These are phyloP conservation scores for Aphaenogaster floridana DNA, from an alignment of 1,140 invertebrate genomes.

Conservation along the genomic window DNA sequence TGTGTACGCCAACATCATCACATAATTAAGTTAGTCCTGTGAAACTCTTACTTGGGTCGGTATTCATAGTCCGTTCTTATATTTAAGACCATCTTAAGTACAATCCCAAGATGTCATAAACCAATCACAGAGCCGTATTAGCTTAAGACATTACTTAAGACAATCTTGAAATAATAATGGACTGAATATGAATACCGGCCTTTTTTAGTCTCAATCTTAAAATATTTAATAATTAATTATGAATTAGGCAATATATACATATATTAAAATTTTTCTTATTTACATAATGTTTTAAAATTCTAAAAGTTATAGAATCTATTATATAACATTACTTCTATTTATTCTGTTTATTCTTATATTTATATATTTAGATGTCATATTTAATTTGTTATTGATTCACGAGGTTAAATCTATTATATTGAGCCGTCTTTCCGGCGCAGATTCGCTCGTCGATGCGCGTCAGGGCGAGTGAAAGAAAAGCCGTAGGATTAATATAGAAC, in stretches of 20 bases:
- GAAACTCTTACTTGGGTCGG: not conserved
- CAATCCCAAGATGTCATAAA: too few species aligned
- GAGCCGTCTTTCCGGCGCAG: too few species aligned
- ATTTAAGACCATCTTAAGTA: too few species aligned
- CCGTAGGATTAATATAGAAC: too few species aligned
- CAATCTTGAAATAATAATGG: too few species aligned
- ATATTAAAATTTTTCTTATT: not conserved
- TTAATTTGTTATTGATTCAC: not conserved
- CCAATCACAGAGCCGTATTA: too few species aligned
- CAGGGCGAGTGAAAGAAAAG: too few species aligned
- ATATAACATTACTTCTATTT: constrained; percentile 4
- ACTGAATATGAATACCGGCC: too few species aligned
- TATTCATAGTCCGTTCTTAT: too few species aligned
- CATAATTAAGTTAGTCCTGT: constrained; percentile 41
- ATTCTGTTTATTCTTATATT: constrained; percentile 19
- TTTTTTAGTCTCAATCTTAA: not conserved
- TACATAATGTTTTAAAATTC: not conserved
- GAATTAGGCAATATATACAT: not conserved
- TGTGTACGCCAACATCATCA: constrained; percentile 18
- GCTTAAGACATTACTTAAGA: too few species aligned
- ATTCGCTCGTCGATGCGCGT: too few species aligned
- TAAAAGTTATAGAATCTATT: not conserved
- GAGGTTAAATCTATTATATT: not conserved
- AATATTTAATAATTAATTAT: constrained; percentile 22
- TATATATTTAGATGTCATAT: constrained; percentile 31